A percentile compares a stretch with the other conserved stretches of the same genome.
Conservation (phyloP, 1,140 invertebrate genomes). For the Vollenhovia emeryi region DNA sequence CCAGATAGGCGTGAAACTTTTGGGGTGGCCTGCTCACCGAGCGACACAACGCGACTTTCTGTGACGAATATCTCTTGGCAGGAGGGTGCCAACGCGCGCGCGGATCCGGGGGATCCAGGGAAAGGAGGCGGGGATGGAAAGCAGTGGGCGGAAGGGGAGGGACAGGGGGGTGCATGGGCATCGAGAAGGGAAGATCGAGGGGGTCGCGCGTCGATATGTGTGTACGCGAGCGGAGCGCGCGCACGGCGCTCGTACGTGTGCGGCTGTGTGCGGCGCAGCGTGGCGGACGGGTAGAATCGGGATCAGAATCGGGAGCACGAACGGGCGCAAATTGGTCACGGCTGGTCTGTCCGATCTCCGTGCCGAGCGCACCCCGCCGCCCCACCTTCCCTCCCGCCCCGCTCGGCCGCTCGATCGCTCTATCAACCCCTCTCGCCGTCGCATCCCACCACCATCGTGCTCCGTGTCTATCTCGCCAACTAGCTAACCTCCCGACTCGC, state of each 20-base stretch:
- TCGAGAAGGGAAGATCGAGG: slow-evolving; percentile 57
- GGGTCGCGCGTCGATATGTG: slow-evolving; percentile 15
- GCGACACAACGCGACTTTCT: slow-evolving; percentile 77
- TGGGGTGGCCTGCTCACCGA: slow-evolving; percentile 81
- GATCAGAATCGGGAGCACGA: slow-evolving; percentile 75
- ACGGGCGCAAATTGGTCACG: slow-evolving; percentile 85
- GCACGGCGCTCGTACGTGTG: not conserved
- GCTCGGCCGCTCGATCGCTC: slow-evolving; percentile 62
- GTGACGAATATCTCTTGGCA: slow-evolving; percentile 78
- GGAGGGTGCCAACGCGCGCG: slow-evolving; percentile 47
- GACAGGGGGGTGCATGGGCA: slow-evolving; percentile 12
- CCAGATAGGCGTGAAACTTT: slow-evolving; percentile 84
- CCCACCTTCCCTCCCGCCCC: not conserved
- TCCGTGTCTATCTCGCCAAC: slow-evolving; percentile 62
- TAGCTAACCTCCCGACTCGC: slow-evolving; percentile 70
- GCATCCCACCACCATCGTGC: not conserved
- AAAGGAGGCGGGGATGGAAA: not conserved
- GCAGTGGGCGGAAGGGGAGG: not conserved
- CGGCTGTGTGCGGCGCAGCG: not conserved
- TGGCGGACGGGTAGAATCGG: slow-evolving; percentile 54
- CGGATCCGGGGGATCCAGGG: slow-evolving; percentile 45
- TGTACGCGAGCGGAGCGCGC: not conserved
- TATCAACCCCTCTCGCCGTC: slow-evolving; percentile 39
- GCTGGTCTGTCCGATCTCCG: slow-evolving; percentile 83
- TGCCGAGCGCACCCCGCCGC: slow-evolving; percentile 38